Percentiles rank a stretch among this genome's conserved stretches.
These are phyloP conservation scores for Drosophila insularis DNA, from an alignment of 1,140 invertebrate genomes.

Conservation along the genomic window DNA sequence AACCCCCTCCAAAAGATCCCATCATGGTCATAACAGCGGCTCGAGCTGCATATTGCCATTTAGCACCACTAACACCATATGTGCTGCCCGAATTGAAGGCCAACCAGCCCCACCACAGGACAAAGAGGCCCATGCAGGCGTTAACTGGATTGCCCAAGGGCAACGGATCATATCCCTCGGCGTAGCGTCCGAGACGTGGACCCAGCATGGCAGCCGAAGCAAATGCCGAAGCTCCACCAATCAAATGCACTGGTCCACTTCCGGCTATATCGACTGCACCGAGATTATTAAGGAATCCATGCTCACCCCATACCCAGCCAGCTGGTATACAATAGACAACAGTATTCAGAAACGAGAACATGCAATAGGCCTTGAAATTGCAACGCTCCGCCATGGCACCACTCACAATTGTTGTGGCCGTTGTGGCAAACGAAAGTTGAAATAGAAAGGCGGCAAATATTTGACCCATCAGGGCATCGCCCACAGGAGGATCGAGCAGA, in stretches of 20 bases:
- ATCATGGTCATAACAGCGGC: conserved; percentile 95
- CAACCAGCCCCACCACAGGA: conserved; percentile 97
- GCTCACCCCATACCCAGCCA: conserved; percentile 90
- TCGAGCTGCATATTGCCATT: conserved; percentile 91
- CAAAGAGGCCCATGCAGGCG: conserved; percentile 95
- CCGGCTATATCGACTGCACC: conserved; percentile 95
- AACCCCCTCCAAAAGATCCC: conserved; percentile 93
- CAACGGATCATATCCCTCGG: conserved; percentile 88
- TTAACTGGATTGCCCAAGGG: conserved; percentile 95
- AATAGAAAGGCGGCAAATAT: conserved; percentile 93
- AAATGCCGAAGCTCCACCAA: conserved; percentile 88
- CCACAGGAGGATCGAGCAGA: conserved; percentile 86
- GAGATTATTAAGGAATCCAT: conserved; percentile 91
- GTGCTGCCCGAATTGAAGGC: conserved; percentile 97
- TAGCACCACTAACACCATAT: conserved; percentile 87
- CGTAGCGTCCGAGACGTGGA: conserved; percentile 93
- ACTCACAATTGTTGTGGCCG: conserved; percentile 94
- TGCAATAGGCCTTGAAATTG: conserved; percentile 94
- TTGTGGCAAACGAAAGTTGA: conserved; percentile 95
- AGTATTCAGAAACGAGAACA: conserved; percentile 95
- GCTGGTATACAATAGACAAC: conserved; percentile 94
- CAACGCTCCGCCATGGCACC: conserved; percentile 93
- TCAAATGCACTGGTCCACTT: conserved; percentile 95
- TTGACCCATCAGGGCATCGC: conserved; percentile 89
- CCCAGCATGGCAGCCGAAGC: conserved; percentile 95